Percentiles rank a stretch among this genome's conserved stretches.
Conservation (phyloP, 1,140 invertebrate species). For the Philotrypesis tridentata region DNA sequence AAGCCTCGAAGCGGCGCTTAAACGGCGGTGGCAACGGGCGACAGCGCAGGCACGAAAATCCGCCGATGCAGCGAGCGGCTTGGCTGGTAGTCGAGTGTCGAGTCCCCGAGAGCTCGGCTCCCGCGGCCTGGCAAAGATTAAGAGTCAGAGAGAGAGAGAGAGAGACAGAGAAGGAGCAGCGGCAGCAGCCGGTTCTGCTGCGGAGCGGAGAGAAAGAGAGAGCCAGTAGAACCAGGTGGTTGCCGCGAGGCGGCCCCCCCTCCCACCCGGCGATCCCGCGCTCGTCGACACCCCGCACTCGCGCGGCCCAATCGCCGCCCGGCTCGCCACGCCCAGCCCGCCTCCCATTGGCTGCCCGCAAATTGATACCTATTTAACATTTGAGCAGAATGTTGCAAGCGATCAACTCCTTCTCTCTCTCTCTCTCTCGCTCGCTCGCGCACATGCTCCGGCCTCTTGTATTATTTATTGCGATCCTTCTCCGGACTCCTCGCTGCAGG, state of each 20-base stretch:
- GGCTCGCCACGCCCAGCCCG: slow-evolving; percentile 55
- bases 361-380: slow-evolving; percentile 73
- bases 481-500: neutral
- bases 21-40: no score
- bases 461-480: slow-evolving; percentile 44
- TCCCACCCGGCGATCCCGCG: slow-evolving; percentile 30
- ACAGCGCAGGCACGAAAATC: neutral
- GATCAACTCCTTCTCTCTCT: slow-evolving; percentile 29
- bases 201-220: neutral
- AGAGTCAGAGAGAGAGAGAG: neutral
- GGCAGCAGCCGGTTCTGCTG: neutral
- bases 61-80: neutral
- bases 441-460: slow-evolving; percentile 6
- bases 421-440: slow-evolving; percentile 37
- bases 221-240: neutral
- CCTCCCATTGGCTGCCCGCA: slow-evolving; percentile 62
- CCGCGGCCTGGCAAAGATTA: neutral
- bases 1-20: no score
- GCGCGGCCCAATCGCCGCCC: slow-evolving; percentile 53
- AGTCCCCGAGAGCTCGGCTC: neutral
- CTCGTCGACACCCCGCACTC: slow-evolving; percentile 48
- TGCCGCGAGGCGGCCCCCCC: slow-evolving; percentile 28
- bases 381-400: slow-evolving; percentile 60
- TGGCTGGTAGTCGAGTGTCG: neutral
- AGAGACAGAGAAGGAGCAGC: neutral